phyloP scores from a whole-genome alignment of 2,888 invertebrate genomes.

The Pelosia muscerda region DNA sequence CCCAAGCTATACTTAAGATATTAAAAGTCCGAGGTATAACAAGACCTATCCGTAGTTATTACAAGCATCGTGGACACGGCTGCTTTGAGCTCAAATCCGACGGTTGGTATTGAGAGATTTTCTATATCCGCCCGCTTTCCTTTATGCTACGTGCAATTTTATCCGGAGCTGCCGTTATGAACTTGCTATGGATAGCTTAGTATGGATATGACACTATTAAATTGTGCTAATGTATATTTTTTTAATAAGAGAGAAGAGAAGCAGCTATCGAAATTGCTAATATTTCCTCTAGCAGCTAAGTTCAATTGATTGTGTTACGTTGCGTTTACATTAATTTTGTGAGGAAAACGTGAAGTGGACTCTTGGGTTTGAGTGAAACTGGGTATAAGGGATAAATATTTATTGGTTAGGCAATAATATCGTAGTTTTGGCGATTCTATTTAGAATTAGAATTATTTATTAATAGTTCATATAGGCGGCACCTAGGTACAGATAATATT shows the following conservation, averaged over 20 bases:
- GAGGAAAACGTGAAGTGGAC: too few species aligned
- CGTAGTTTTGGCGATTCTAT: too few species aligned
- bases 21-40: constrained; percentile 24
- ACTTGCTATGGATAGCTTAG: constrained; percentile 58
- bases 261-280: too few species aligned
- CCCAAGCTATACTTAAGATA: constrained; percentile 20
- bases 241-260: not conserved
- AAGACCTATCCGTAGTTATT: constrained; percentile 61
- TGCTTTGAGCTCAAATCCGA: constrained; percentile 77
- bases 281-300: too few species aligned
- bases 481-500: too few species aligned
- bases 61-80: constrained; percentile 64
- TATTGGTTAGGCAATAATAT: too few species aligned
- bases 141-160: constrained; percentile 85
- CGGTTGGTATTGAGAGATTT: constrained; percentile 84
- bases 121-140: constrained; percentile 86
- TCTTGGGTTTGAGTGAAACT: too few species aligned
- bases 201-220: constrained; percentile 58
- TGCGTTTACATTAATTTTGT: too few species aligned
- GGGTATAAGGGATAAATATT: too few species aligned
- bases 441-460: too few species aligned
- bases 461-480: too few species aligned
- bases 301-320: too few species aligned
- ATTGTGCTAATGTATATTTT: not conserved
- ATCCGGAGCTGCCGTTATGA: constrained; percentile 80